Conservation (phyloP, 2,797 vertebrate genomes). For the Platalea minor region DNA sequence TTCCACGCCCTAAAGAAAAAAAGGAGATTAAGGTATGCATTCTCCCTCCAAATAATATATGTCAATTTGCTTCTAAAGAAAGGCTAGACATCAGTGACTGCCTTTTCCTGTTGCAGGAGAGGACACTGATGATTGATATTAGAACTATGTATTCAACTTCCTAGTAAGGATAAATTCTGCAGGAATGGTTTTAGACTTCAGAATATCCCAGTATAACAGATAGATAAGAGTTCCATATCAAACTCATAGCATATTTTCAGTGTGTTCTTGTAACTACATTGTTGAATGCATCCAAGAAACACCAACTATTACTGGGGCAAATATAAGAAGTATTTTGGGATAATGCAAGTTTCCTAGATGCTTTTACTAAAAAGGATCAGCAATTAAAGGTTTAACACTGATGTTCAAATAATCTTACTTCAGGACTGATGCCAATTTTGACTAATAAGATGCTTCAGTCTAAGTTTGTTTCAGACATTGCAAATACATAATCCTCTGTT, state of each 20-base stretch:
- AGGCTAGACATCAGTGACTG: neutral
- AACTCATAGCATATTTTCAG: neutral
- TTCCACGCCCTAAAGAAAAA: conserved; percentile 27
- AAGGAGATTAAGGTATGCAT: neutral
- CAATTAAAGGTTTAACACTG: neutral
- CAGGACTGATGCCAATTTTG: neutral
- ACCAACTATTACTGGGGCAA: neutral
- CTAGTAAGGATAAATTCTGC: neutral
- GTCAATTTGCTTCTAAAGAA: neutral
- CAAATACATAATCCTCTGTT: neutral
- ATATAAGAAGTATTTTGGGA: neutral
- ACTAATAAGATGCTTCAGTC: neutral
- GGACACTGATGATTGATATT: neutral
- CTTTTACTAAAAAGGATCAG: neutral
- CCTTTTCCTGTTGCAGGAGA: neutral
- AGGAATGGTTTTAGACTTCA: neutral
- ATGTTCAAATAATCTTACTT: neutral
- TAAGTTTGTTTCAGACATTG: neutral
- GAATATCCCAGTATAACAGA: neutral
- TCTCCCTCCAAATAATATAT: neutral
- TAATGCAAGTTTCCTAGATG: neutral
- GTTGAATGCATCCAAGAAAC: neutral
- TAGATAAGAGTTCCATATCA: neutral
- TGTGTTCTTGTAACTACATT: neutral
- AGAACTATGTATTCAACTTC: neutral